Conservation (phyloP, 2,797 vertebrate genomes). For the Tauraco hartlaubi region DNA sequence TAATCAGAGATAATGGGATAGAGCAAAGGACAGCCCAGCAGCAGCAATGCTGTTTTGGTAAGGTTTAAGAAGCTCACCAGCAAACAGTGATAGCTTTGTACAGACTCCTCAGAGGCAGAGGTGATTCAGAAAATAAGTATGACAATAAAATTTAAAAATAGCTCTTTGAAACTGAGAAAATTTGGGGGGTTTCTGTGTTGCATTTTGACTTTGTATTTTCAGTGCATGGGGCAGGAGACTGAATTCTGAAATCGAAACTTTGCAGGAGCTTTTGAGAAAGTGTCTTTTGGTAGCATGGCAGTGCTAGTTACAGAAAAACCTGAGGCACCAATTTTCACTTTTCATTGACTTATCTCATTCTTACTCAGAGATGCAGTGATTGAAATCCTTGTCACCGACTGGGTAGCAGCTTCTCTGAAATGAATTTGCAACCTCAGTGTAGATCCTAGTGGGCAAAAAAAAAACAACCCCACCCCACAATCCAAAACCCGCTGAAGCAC, state of each 20-base stretch:
- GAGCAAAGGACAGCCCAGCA: background rate
- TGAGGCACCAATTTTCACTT: background rate
- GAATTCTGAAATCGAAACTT: background rate
- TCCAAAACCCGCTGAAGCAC: background rate
- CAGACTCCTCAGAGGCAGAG: background rate
- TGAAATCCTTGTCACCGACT: slow-evolving; percentile 10
- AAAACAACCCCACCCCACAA: background rate
- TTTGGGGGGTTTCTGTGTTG: background rate
- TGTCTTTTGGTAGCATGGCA: background rate
- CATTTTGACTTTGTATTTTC: background rate
- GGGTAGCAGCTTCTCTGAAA: slow-evolving; percentile 10
- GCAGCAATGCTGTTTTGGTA: background rate
- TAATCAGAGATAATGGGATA: background rate
- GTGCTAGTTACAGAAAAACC: background rate
- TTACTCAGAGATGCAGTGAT: background rate
- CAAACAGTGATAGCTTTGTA: background rate
- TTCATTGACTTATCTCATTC: background rate
- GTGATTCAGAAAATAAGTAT: background rate
- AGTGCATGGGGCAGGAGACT: background rate
- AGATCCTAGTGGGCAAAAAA: background rate
- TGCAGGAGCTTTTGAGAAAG: background rate
- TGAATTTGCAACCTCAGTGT: background rate
- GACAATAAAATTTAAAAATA: background rate
- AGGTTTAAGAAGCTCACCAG: background rate
- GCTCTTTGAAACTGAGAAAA: background rate